These are phyloP conservation scores for Muscina levida DNA, from an alignment of 2,888 invertebrate species.

Conservation along the genomic window DNA sequence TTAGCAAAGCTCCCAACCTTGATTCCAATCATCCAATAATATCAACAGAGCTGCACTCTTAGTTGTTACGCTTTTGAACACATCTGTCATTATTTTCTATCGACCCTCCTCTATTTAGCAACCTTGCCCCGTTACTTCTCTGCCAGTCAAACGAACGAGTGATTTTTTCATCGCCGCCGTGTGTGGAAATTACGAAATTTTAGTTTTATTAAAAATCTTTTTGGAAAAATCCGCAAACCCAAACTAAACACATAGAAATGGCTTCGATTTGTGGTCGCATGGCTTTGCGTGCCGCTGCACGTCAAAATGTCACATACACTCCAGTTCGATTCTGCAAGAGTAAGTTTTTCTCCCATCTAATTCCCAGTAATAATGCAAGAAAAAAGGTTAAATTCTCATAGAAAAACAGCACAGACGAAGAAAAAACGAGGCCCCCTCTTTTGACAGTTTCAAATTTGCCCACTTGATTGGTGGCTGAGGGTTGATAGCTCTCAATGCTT, in stretches of 20 bases:
- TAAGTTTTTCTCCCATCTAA: conserved; percentile 79
- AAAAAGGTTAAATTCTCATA: conserved; percentile 51
- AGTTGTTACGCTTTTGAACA: no score
- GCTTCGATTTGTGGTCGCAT: conserved; percentile 89
- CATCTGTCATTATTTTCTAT: no score
- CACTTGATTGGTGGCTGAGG: background rate
- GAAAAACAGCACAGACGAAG: conserved; percentile 23
- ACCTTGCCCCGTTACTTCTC: conserved; percentile 54
- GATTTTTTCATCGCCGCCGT: conserved; percentile 68
- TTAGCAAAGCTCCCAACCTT: no score
- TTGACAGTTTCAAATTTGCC: conserved; percentile 50
- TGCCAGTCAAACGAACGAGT: conserved; percentile 58
- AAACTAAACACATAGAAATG: conserved; percentile 82
- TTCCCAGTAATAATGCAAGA: conserved; percentile 5
- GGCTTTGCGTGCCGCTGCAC: conserved; percentile 84
- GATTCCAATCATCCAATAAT: no score
- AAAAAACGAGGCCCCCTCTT: conserved; percentile 57
- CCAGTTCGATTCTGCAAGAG: conserved; percentile 85
- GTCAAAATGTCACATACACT: conserved; percentile 84
- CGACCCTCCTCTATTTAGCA: conserved; percentile 23
- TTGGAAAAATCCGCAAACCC: conserved; percentile 50
- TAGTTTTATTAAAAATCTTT: conserved; percentile 60
- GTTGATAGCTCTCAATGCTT: conserved; percentile 26
- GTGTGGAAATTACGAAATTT: conserved; percentile 69
- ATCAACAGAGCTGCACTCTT: no score